Conservation (phyloP, 1,140 invertebrate genomes). For the Leptopilina clavipes region DNA sequence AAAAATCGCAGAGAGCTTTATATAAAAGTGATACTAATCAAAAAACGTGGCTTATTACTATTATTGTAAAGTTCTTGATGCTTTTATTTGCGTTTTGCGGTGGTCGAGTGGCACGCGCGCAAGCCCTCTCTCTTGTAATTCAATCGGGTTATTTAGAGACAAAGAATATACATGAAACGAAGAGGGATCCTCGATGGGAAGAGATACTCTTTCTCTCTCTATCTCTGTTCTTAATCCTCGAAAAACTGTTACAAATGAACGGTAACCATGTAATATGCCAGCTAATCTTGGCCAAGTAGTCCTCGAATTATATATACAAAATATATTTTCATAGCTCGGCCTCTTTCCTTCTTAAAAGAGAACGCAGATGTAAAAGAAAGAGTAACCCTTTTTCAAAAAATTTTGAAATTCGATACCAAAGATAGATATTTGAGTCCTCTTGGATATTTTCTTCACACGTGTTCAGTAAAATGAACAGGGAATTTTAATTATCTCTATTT, state of each 20-base stretch:
- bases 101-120: constrained; percentile 68
- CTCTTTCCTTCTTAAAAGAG: constrained; percentile 2
- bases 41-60: constrained; percentile 49
- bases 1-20: constrained; percentile 37
- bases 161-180: constrained; percentile 48
- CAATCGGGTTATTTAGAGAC: constrained; percentile 70
- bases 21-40: constrained; percentile 47
- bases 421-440: neutral
- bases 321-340: constrained; percentile 56
- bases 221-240: constrained; percentile 47
- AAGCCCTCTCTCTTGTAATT: constrained; percentile 63
- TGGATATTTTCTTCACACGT: neutral
- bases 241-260: constrained; percentile 63
- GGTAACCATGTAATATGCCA: constrained; percentile 47
- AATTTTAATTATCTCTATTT: too few species aligned
- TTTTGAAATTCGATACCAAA: constrained; percentile 56
- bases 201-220: constrained; percentile 1
- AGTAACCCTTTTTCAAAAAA: constrained; percentile 60
- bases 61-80: constrained; percentile 45
- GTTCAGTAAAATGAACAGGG: neutral
- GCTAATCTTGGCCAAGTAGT: constrained; percentile 55
- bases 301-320: constrained; percentile 56
- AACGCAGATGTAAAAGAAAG: constrained; percentile 57
- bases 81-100: constrained; percentile 53
- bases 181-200: constrained; percentile 41